A percentile compares a stretch with the other conserved stretches of the same genome.
Evolutionary conservation across 53 echinoderm and acorn worm species (phyloP).

Genomic region (Crossaster papposus): DNA sequence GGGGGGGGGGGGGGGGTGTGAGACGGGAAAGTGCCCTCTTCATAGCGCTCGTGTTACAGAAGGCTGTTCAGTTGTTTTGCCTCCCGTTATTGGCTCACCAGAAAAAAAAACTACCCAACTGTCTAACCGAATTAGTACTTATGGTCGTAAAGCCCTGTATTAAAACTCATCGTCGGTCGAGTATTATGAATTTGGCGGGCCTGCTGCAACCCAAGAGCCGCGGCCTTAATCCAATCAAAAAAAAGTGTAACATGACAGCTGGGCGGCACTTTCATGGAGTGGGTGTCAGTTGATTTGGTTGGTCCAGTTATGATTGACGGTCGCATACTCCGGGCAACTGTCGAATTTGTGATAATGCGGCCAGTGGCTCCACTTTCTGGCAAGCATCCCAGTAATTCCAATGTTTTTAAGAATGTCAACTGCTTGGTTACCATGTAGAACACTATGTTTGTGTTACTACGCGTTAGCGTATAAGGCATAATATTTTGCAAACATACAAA

Average conservation of each 20-base stretch:
- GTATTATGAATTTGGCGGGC: neutral
- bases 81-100: neutral
- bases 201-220: constrained; percentile 26
- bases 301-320: constrained; percentile 5
- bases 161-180: neutral
- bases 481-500: too few relatives aligned
- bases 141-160: constrained; percentile 30
- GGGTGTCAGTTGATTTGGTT: neutral
- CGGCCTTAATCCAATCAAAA: constrained; percentile 40
- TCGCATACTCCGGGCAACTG: neutral
- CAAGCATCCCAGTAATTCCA: neutral
- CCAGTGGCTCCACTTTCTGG: neutral
- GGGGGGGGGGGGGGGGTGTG: too few relatives aligned
- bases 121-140: constrained; percentile 37
- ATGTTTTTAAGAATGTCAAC: neutral
- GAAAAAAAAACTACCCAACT: constrained; percentile 7
- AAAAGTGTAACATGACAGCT: constrained; percentile 47
- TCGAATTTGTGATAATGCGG: neutral
- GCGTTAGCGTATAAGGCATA: too few relatives aligned
- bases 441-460: neutral
- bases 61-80: neutral
- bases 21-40: neutral
- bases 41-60: neutral
- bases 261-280: constrained; percentile 39
- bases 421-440: neutral